These are phyloP conservation scores for Scotopteryx bipunctaria DNA, from an alignment of 2,888 invertebrate genomes.

Conservation along the genomic window DNA sequence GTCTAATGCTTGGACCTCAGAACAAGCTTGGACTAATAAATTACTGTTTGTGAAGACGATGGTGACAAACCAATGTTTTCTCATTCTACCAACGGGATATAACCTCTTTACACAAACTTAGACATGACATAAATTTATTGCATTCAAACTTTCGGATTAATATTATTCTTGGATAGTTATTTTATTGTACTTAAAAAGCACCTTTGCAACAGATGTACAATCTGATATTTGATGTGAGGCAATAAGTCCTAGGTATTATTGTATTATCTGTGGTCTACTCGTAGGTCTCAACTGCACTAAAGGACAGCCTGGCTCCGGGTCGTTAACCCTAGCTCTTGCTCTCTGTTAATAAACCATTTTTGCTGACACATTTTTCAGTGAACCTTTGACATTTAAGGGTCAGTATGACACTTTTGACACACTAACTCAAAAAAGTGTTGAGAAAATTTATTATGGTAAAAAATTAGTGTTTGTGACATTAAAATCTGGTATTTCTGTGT, in stretches of 20 bases:
- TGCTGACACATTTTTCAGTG: constrained; percentile 22
- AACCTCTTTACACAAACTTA: too few species aligned
- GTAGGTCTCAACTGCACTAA: constrained; percentile 28
- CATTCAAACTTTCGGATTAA: too few species aligned
- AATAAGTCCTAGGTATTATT: constrained; percentile 20
- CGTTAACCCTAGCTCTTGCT: constrained; percentile 33
- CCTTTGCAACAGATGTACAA: constrained; percentile 20
- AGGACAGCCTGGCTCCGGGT: constrained; percentile 37
- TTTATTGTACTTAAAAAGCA: too few species aligned
- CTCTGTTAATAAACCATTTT: constrained; percentile 22
- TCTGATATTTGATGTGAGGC: constrained; percentile 30
- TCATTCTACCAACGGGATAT: too few species aligned
- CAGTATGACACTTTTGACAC: constrained; percentile 9
- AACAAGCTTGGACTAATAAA: too few species aligned
- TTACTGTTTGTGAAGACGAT: too few species aligned
- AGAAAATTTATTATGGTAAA: neutral
- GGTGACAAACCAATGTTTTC: too few species aligned
- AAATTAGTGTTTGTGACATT: too few species aligned
- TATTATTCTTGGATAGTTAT: too few species aligned
- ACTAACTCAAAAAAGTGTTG: neutral
- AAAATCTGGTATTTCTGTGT: too few species aligned
- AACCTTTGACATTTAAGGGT: constrained; percentile 12
- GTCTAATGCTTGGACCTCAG: too few species aligned
- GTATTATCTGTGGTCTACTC: constrained; percentile 20
- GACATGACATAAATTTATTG: too few species aligned